Conservation (phyloP, 2,888 invertebrate species). For the Malacosoma neustria region DNA sequence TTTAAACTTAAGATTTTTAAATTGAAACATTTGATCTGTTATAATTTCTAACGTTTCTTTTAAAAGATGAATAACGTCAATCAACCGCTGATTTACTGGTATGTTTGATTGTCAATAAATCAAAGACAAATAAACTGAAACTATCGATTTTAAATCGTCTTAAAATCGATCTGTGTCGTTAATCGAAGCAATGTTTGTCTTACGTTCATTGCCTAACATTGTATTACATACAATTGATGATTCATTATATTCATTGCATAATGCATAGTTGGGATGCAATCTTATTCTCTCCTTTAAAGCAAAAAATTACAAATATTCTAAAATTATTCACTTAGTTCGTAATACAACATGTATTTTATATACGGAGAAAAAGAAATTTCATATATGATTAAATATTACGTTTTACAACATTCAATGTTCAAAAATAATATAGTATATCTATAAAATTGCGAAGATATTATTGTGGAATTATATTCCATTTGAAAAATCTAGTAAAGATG, state of each 20-base stretch:
- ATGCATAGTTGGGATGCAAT: slow-evolving; percentile 63
- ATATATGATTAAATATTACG: slow-evolving; percentile 2
- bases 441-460: slow-evolving; percentile 3
- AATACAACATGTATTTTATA: not conserved
- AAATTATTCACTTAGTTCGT: not conserved
- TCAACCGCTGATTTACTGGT: too few relatives aligned
- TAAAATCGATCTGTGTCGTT: too few relatives aligned
- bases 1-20: too few relatives aligned
- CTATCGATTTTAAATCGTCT: too few relatives aligned
- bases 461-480: slow-evolving; percentile 52
- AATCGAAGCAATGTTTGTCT: slow-evolving; percentile 46
- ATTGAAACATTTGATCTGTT: too few relatives aligned
- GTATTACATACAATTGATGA: slow-evolving; percentile 70
- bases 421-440: not conserved
- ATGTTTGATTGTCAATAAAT: too few relatives aligned
- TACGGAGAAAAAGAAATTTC: slow-evolving; percentile 6
- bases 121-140: too few relatives aligned
- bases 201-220: slow-evolving; percentile 43
- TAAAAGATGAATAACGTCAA: too few relatives aligned
- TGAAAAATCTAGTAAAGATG: slow-evolving; percentile 19
- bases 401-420: not conserved
- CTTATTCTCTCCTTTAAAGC: slow-evolving; percentile 70
- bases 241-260: slow-evolving; percentile 45
- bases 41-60: too few relatives aligned
- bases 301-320: slow-evolving; percentile 51